Conservation (phyloP, 2,888 invertebrate genomes). For the Cyclophora albipunctata region DNA sequence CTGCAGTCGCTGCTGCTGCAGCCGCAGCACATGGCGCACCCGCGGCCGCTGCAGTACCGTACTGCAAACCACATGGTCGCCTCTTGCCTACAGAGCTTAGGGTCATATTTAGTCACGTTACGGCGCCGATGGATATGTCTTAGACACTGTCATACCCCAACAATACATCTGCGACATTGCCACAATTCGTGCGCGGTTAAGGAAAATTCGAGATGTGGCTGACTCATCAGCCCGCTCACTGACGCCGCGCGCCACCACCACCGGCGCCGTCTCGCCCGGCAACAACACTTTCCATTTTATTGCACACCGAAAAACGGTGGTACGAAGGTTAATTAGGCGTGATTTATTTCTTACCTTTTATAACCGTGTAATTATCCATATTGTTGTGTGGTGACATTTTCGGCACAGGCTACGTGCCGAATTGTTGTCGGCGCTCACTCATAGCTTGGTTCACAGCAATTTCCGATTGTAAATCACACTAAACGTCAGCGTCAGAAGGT, state of each 20-base stretch:
- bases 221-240: conserved; percentile 56
- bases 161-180: conserved; percentile 37
- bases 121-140: too few species aligned
- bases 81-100: conserved; percentile 9
- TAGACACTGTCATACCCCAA: conserved; percentile 6
- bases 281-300: conserved; percentile 34
- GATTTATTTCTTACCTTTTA: conserved; percentile 50
- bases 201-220: conserved; percentile 69
- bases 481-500: conserved; percentile 41
- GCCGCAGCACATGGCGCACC: conserved; percentile 13
- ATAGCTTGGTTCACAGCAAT: conserved; percentile 62
- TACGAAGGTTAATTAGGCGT: conserved; percentile 27
- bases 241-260: conserved; percentile 22
- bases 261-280: conserved; percentile 23
- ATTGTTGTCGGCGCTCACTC: conserved; percentile 48
- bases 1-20: conserved; percentile 26
- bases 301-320: conserved; percentile 23
- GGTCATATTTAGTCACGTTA: too few species aligned
- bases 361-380: conserved; percentile 39
- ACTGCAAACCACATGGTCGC: conserved; percentile 22
- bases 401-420: conserved; percentile 24
- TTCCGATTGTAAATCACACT: conserved; percentile 60
- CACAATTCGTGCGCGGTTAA: conserved; percentile 54
- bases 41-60: conserved; percentile 22
- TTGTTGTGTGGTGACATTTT: conserved; percentile 21